Base-by-base conservation (phyloP, 2,888 invertebrate species). In the Xylocampa areola region DNA sequence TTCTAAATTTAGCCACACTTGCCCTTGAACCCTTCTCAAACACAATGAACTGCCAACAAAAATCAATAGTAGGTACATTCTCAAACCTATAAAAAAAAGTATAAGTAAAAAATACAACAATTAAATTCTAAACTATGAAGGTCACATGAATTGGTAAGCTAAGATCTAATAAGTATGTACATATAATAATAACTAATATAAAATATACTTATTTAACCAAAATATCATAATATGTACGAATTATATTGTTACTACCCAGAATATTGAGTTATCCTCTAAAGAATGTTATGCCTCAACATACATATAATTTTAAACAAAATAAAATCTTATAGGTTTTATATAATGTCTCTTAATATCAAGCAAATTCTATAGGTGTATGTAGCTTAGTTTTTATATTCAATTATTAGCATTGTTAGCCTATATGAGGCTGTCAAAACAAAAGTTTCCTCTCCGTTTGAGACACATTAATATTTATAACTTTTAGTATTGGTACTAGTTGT, bases 81-180 rank as follows among this genome's bases (percentile, higher is more conserved):
- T 14, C n/a, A 44, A 36, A 69, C 57, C 30, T 69, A 44, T 33
- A 11, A 21, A 68, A 70, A 69, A 70, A 65, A 64, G 27, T 6
- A n/a, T 4, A 10, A 29, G 11, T 58, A 66, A 65, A 65, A 66
- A 65, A 19, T 11, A 25, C 13, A 30, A 57, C 60, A 55, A 64
- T 68, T 48, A 30, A 47, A 37, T 43, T 48, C 3, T 29, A 23
- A 37, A 14, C 16, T 19, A 39, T 65, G 71, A 66, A 66, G 66
- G 66, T 39, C 58, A 65, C 35, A 39, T 49, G 10, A 44, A 39
- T 69, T 41, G 36, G 40, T 36, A 55, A 29, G 27, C 37, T 19
- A 64, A 47, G 32, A 25, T 57, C 30, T 54, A 52, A 64, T 23
- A 11, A 17, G 16, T 19, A 10, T 40, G 13, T 27, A 25, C 2